Evolutionary conservation across 1,140 invertebrate genomes (phyloP), one percentile per base, ranked within the genome.

Genomic region (Eueides isabella): DNA sequence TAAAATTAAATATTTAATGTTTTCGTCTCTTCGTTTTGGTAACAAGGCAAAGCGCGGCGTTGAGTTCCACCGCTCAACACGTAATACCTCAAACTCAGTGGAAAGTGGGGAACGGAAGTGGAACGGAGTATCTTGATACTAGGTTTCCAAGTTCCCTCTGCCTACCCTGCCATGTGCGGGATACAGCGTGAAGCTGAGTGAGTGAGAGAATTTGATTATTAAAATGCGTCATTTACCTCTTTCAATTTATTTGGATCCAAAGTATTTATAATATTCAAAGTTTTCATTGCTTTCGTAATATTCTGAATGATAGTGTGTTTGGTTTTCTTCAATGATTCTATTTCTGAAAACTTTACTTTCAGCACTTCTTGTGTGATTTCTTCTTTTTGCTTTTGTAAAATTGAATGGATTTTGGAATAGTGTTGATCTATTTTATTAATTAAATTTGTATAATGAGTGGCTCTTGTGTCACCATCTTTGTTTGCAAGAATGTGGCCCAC

Each of bases 401-500:
- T 66, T 6, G 80, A 79, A 33, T 72, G 72, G 0, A 91, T 75
- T 69, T 88, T 90, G 2, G 89, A 91, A 67, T 86, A 91, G 61
- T 90, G 84, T 71, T 90, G 85, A 48, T 92, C 83, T 61, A 91
- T 79, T 28, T 83, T 72, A 48, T 80, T 76, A 23, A 88, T 74
- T 19, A 86, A 63, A 61, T 78, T 72, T 55, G 76, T 81, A 6
- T 85, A 38, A 9, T 85, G 73, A 6, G 81, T 82, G 12, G 84
- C 67, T 68, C 63, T 78, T 31, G 71, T 77, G 48, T 86, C 83
- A 69, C 82, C 85, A 71, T 86, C 78, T 64, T 88, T 80, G 69
- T 88, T 88, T 26, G 84, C 72, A 23, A 90, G 74, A 31, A 87
- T 67, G 69, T 90, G 76, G 31, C 91, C 90, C 62, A 93, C 84